Conservation (phyloP, 2,797 vertebrate species). For the Eurystomus glaucurus region DNA sequence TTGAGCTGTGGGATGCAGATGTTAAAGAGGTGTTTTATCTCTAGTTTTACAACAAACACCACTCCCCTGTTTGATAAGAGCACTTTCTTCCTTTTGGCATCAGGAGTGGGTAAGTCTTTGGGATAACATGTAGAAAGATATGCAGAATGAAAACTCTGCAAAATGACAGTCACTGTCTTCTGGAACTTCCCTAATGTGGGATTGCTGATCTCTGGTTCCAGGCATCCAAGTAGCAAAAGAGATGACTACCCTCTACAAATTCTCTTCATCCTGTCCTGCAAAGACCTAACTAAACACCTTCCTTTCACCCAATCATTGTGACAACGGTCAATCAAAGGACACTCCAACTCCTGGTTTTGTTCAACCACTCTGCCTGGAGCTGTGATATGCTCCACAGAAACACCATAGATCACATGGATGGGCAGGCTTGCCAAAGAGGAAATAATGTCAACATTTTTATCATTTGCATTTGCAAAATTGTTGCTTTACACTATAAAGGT, state of each 20-base stretch:
- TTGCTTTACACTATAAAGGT: not conserved
- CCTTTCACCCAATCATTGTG: not conserved
- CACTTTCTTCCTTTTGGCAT: not conserved
- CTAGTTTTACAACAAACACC: not conserved
- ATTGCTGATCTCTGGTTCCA: not conserved
- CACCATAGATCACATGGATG: not conserved
- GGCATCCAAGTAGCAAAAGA: not conserved
- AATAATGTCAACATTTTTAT: not conserved
- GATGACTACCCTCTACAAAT: not conserved
- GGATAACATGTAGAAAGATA: not conserved
- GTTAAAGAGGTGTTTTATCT: not conserved
- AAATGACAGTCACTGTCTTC: not conserved
- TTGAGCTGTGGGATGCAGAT: not conserved
- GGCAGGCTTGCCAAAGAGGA: not conserved
- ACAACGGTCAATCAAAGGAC: not conserved
- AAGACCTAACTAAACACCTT: not conserved
- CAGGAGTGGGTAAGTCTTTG: not conserved
- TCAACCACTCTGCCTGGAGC: not conserved
- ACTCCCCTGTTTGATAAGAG: not conserved
- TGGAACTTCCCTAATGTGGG: not conserved
- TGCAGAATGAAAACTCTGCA: not conserved
- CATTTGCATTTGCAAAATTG: not conserved
- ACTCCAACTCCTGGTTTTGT: not conserved
- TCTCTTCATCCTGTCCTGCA: not conserved
- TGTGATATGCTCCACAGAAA: not conserved